Percentiles rank a stretch among this genome's conserved stretches.
Conservation (phyloP, 2,888 invertebrate species). For the Axea sp. region DNA sequence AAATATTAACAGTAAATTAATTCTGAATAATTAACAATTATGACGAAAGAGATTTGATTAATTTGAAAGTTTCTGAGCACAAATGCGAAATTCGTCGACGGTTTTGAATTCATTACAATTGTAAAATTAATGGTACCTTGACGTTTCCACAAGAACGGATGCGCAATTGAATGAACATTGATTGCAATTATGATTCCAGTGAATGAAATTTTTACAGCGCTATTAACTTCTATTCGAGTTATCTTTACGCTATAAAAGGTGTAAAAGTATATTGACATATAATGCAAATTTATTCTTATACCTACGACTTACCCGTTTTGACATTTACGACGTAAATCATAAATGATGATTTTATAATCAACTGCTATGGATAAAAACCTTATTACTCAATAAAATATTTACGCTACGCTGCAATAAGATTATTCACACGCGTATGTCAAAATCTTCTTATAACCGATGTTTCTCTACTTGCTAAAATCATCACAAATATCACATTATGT, state of each 20-base stretch:
- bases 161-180: slow-evolving; percentile 1
- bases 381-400: slow-evolving; percentile 26
- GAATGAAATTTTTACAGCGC: slow-evolving; percentile 9
- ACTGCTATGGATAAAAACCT: slow-evolving; percentile 11
- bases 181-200: slow-evolving; percentile 11
- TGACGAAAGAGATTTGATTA: too few relatives aligned
- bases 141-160: slow-evolving; percentile 1
- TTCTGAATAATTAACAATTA: too few relatives aligned
- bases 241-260: slow-evolving; percentile 2
- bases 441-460: slow-evolving; percentile 17
- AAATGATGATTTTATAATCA: slow-evolving; percentile 30
- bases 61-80: too few relatives aligned
- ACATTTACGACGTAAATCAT: slow-evolving; percentile 28
- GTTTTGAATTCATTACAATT: slow-evolving; percentile 62
- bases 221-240: slow-evolving; percentile 12
- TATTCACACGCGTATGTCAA: slow-evolving; percentile 29
- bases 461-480: slow-evolving; percentile 39
- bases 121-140: slow-evolving; percentile 22
- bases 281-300: slow-evolving; percentile 18
- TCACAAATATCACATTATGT: slow-evolving; percentile 51
- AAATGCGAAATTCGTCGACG: slow-evolving; percentile 73
- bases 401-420: slow-evolving; percentile 6
- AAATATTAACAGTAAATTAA: too few relatives aligned
- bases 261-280: slow-evolving; percentile 12
- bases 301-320: slow-evolving; percentile 33